Conservation (phyloP, 2,888 invertebrate genomes). For the Helicoverpa assulta region DNA sequence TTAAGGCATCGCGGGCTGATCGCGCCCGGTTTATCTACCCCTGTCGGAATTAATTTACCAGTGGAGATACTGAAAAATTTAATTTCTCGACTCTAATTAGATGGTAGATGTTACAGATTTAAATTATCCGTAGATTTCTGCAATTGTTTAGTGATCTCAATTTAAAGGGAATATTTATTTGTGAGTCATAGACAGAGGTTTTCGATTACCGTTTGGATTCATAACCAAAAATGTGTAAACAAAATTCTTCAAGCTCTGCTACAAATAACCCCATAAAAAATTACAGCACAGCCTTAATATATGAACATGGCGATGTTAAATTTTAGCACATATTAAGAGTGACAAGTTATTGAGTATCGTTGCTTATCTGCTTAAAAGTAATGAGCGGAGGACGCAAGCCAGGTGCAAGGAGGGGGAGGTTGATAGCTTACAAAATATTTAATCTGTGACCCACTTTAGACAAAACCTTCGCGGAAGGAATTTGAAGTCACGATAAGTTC, state of each 20-base stretch:
- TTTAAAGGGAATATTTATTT: too few species aligned
- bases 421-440: constrained; percentile 48
- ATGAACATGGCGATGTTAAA: constrained; percentile 12
- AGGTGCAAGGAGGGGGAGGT: background rate
- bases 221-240: background rate
- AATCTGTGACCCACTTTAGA: constrained; percentile 54
- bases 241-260: background rate
- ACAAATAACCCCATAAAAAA: background rate
- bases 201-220: background rate
- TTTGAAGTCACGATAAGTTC: constrained; percentile 38
- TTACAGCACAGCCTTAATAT: background rate
- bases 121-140: too few species aligned
- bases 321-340: constrained; percentile 33
- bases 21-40: constrained; percentile 63
- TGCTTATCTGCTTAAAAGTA: constrained; percentile 50
- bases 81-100: constrained; percentile 46
- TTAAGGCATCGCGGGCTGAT: constrained; percentile 65
- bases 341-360: constrained; percentile 43
- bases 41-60: constrained; percentile 62
- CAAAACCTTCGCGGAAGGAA: constrained; percentile 37
- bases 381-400: constrained; percentile 40
- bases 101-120: background rate
- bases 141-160: background rate
- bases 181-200: background rate
- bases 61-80: constrained; percentile 47